Conservation (phyloP, 2,888 invertebrate species). For the Tenthredo amoena region DNA sequence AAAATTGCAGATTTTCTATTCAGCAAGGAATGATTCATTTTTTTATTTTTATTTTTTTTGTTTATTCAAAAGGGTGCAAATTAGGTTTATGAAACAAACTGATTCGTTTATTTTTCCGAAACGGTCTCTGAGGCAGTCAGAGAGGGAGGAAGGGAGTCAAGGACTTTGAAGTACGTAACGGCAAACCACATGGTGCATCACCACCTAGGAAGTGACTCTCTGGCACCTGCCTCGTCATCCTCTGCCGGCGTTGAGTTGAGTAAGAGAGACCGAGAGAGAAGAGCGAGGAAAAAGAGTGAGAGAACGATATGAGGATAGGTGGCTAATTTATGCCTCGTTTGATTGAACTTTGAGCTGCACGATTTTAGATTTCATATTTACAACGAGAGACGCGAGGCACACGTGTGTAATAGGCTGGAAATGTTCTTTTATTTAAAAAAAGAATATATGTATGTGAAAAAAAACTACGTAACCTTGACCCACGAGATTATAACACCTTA, state of each 20-base stretch:
- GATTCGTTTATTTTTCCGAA: not conserved
- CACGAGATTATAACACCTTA: not conserved
- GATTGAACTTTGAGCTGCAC: constrained; percentile 58
- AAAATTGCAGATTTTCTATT: not conserved
- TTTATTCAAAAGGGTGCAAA: not conserved
- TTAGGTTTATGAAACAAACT: not conserved
- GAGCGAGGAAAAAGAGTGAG: constrained; percentile 44
- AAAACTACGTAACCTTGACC: constrained; percentile 51
- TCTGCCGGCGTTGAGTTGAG: constrained; percentile 50
- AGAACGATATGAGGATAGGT: constrained; percentile 53
- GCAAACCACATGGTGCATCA: constrained; percentile 56
- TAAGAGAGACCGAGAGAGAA: constrained; percentile 53
- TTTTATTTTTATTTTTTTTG: not conserved
- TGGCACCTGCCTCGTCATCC: constrained; percentile 74
- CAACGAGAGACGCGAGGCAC: not conserved
- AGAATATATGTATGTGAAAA: not conserved
- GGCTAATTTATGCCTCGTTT: constrained; percentile 66
- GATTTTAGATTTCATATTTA: constrained; percentile 9
- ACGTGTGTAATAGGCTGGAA: constrained; percentile 36
- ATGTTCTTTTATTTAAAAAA: not conserved
- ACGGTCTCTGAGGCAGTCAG: not conserved
- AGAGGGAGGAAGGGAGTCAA: constrained; percentile 19
- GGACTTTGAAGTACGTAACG: constrained; percentile 36
- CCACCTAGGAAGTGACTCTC: constrained; percentile 71
- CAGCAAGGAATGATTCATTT: not conserved